Evolutionary conservation across 2,113 vertebrate genomes (phyloP), one percentile per base, ranked within the genome.

Genomic region (Gambusia affinis): DNA sequence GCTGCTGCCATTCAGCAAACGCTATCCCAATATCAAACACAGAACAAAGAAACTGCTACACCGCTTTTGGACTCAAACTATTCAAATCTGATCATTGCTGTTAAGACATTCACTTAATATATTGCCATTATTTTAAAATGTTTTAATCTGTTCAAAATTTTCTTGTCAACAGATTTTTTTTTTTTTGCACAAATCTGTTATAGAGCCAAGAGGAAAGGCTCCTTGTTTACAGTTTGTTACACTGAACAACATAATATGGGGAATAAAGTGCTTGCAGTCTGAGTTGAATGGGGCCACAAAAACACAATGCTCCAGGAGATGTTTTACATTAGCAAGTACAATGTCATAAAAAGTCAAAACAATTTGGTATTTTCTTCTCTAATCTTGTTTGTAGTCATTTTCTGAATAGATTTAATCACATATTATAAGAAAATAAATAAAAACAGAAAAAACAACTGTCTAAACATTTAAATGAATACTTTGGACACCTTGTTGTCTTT

Each of bases 401-500:
- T 42, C 15, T 42, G 39, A 12, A 42, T 42, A 42, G 2, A 54
- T 22, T 54, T 22, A 54, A 54, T 22, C 47, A 51, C 5, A 57
- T 2, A 57, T 57, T 57, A 57, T 2, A 57, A 24, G 24, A 57
- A 19, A 8, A 51, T 14, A 44, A 47, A 47, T 17, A 15, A 47
- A 47, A 1, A 17, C 44, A 57, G 6, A 57, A 8, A n/a, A 11
- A 7, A 57, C 6, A 57, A n/a, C 47, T 51, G 51, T 28, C 14
- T 5, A 67, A 42, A 61, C 24, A 11, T 54, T 42, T 10, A 37
- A 64, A 11, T 51, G 37, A 37, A 5, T 17, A 31, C 75, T 80
- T 1, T n/a, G 27, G 72, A 71, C 79, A 99, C 97, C 97, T 83
- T 82, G 47, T 83, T 88, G 92, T 87, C 95, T 95, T 88, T 94